Base-by-base conservation (phyloP, 2,888 invertebrate species). In the Microctonus hyperodae region DNA sequence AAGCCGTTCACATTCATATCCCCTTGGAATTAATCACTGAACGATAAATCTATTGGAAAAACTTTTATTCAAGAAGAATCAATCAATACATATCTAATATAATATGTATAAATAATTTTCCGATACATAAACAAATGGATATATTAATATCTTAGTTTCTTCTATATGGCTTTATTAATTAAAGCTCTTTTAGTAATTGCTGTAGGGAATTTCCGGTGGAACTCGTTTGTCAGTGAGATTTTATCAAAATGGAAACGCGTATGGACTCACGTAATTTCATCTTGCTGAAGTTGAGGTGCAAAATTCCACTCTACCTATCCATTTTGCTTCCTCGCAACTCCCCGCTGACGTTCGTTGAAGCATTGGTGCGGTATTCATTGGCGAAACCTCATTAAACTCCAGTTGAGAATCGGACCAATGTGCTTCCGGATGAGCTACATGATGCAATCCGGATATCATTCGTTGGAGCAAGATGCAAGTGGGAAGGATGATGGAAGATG, bases 311-410 rank as follows among this genome's bases (percentile, higher is more conserved):
- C 58, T 22, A 25, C 22, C 53, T 28, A 23, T 25, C 25, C n/a
- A 6, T 53, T 13, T 53, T 7, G 5, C n/a, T 23, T n/a, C 23
- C 2, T 23, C 13, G 10, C 4, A 22, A 16, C 53, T 25, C 4
- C 44, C n/a, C 16, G 7, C 7, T 16, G 44, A 44, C n/a, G 16
- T 16, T 55, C 31, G 16, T 28, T 28, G 20, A 58, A 22, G 35
- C 22, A 3, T 20, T 22, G 13, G 23, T 22, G 20, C 33, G 37
- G 6, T 37, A 65, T 65, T 50, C 61, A 61, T 59, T 28, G 37
- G 28, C 37, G 25, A 61, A 68, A 68, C 63, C 68, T 70, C 70
- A 70, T 70, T 68, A 68, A 70, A 70, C 68, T 70, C 64, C 25
- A 25, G 66, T 70, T 60, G 65, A 59, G 59, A 55, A 53, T 56